Conservation (phyloP, 2,797 vertebrate genomes). For the Chelon auratus region DNA sequence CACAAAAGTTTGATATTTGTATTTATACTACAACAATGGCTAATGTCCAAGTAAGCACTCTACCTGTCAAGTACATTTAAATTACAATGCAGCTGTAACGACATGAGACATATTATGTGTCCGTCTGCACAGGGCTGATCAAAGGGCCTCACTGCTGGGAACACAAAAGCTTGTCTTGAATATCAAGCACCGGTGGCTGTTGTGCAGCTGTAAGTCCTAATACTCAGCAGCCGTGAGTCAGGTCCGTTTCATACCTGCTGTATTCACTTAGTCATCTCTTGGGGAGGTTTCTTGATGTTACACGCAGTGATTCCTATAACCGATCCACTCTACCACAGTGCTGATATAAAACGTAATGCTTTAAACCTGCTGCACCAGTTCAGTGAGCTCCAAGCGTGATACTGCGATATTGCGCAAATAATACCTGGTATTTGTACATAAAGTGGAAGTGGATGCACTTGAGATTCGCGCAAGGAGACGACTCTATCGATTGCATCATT, state of each 20-base stretch:
- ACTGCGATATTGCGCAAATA: background rate
- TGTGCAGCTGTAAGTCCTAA: conserved; percentile 15
- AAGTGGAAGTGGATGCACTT: conserved; percentile 26
- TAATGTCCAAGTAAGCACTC: conserved; percentile 8
- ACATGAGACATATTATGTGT: conserved; percentile 35
- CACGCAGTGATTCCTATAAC: conserved; percentile 19
- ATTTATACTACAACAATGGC: conserved; percentile 6
- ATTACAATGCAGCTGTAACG: conserved; percentile 33
- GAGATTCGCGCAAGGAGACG: conserved; percentile 34
- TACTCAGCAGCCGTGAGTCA: conserved; percentile 34
- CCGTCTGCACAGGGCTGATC: conserved; percentile 34
- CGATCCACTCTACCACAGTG: conserved; percentile 21
- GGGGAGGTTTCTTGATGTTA: conserved; percentile 10
- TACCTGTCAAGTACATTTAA: conserved; percentile 38
- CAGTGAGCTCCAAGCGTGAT: conserved; percentile 6
- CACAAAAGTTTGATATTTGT: background rate
- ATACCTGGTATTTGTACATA: conserved; percentile 7
- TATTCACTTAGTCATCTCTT: background rate
- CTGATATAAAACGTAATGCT: background rate
- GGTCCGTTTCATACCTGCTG: background rate
- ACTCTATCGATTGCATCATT: conserved; percentile 54
- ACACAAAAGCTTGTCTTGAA: conserved; percentile 46
- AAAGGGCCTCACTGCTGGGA: conserved; percentile 37
- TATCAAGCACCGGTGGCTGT: conserved; percentile 34
- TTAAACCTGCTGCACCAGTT: conserved; percentile 22